Base-by-base conservation (phyloP, 2,797 vertebrate genomes). In the Onychomys torridus region DNA sequence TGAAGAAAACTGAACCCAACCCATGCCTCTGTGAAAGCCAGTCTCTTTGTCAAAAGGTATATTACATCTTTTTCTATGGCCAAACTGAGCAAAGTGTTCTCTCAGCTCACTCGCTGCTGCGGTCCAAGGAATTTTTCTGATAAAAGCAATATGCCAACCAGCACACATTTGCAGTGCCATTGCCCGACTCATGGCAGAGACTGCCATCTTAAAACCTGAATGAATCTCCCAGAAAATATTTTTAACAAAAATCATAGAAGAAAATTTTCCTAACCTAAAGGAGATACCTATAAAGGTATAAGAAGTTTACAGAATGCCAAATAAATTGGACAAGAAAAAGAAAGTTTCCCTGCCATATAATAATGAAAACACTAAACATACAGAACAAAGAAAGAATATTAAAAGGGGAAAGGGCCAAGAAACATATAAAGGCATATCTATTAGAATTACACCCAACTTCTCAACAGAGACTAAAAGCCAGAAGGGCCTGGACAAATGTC, bases 11-110 rank as follows among this genome's bases (percentile, higher is more conserved):
- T 98, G 96, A 84, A 99, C 21, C 99, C 99, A 99, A 96, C 99
- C 98, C 49, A 98, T 98, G 12, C 99, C 99, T 98, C 1, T 98
- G 95, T 99, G 99, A 98, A 99, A 99, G 49, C 99, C 99, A 0
- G 99, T 99, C 3, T 99, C 98, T 98, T 90, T 99, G 96, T 99
- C 98, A 73, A 73, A 40, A 34, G 67, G n/a, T n/a, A 19, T 17
- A 57, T 4, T 57, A 19, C 21, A 59, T 19, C 16, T 59, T 59
- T 59, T 59, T 23, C 14, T 5, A 67, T 16, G 4, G 32, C 32
- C 16, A 67, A 67, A 34, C 32, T 7, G 65, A 67, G 65, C 65
- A 67, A 34, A 67, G 34, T 67, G 65, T 67, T 34, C 13, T 34
- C 32, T 34, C 32, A 34, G 65, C 98, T 98, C 96, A 99, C 98